Evolutionary conservation across 1,140 invertebrate species (phyloP).

Genomic region (Mycetomoellerius zeteki): DNA sequence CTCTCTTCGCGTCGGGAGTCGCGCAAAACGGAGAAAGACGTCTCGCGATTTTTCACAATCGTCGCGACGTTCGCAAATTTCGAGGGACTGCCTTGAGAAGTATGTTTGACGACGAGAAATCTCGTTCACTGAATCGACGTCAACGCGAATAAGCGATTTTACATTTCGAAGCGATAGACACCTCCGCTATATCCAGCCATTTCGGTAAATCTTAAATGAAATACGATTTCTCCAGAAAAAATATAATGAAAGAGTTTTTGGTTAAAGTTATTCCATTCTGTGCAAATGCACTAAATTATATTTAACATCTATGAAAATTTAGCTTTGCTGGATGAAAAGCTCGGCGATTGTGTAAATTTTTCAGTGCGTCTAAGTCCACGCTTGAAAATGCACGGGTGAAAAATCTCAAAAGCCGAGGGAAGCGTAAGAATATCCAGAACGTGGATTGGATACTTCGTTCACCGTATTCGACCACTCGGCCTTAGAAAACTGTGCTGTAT

Average conservation of each 20-base stretch:
- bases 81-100: background rate
- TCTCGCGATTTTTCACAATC: conserved; percentile 55
- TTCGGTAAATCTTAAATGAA: background rate
- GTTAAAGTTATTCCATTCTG: background rate
- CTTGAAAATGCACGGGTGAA: background rate
- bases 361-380: background rate
- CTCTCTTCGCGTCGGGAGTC: conserved; percentile 61
- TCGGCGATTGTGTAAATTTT: conserved; percentile 28
- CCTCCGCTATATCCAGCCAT: too few relatives aligned
- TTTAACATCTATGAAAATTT: background rate
- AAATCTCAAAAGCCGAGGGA: conserved; percentile 7
- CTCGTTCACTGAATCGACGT: conserved; percentile 34
- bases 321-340: background rate
- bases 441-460: conserved; percentile 12
- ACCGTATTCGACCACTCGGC: background rate
- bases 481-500: background rate
- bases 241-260: background rate
- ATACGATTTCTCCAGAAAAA: background rate
- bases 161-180: background rate
- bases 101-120: conserved; percentile 52
- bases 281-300: background rate
- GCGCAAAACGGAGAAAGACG: conserved; percentile 40
- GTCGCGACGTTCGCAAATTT: conserved; percentile 48
- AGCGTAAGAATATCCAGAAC: background rate
- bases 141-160: conserved; percentile 25